These are phyloP conservation scores for Heteropelma amictum DNA, from an alignment of 2,888 invertebrate genomes.

Conservation along the genomic window DNA sequence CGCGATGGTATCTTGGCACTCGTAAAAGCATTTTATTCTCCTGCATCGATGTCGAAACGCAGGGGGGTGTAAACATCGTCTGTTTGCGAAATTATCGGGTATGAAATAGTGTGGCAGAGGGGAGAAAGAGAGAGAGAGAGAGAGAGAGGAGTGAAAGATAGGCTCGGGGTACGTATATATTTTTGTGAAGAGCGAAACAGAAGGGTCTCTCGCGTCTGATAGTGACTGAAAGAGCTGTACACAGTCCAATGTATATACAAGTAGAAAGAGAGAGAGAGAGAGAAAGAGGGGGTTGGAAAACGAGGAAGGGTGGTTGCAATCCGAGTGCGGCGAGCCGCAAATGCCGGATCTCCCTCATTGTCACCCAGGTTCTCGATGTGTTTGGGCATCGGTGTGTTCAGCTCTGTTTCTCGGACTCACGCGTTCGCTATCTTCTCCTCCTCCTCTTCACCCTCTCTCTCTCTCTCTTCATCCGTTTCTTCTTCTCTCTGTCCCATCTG, in stretches of 20 bases:
- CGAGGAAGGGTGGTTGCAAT: constrained; percentile 59
- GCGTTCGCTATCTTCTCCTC: constrained; percentile 18
- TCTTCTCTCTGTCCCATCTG: background rate
- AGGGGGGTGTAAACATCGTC: constrained; percentile 35
- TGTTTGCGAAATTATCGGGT: constrained; percentile 66
- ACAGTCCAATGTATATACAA: too few species aligned
- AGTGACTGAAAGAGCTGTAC: constrained; percentile 25
- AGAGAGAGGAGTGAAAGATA: too few species aligned
- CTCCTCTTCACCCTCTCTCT: constrained; percentile 52
- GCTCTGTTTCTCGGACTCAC: constrained; percentile 24
- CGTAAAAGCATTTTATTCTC: too few species aligned
- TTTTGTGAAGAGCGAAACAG: constrained; percentile 22
- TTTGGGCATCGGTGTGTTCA: constrained; percentile 24
- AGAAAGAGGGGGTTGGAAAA: constrained; percentile 30
- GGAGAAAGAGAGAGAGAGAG: too few species aligned
- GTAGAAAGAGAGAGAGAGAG: constrained; percentile 57
- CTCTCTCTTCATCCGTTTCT: constrained; percentile 21
- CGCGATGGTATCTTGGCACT: too few species aligned
- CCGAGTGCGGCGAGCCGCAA: constrained; percentile 66
- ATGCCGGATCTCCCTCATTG: constrained; percentile 62
- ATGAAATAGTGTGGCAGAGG: too few species aligned
- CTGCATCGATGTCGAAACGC: constrained; percentile 17
- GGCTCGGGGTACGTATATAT: too few species aligned
- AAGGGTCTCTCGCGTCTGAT: constrained; percentile 15
- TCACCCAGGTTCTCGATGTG: constrained; percentile 43